Evolutionary conservation across 53 echinoderm and acorn worm species (phyloP).

Genomic region (Astropecten irregularis): DNA sequence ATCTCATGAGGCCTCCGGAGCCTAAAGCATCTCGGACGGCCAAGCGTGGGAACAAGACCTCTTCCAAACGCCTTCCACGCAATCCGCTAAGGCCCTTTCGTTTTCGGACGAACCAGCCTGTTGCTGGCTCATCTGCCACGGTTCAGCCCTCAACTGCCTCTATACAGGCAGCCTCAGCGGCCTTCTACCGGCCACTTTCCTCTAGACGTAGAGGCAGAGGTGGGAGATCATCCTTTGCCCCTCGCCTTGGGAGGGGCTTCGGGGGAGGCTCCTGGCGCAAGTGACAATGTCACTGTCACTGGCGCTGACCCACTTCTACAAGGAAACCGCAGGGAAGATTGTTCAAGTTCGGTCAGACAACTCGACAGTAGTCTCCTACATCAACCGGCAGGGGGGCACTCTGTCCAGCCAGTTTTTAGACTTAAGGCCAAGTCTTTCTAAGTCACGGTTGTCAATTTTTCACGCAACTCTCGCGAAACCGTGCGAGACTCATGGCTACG

Average conservation of each 20-base stretch:
- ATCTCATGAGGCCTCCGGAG: background rate
- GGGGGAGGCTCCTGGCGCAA: background rate
- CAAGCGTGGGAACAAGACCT: background rate
- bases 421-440: too few species aligned
- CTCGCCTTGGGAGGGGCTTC: background rate
- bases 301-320: background rate
- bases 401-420: too few species aligned
- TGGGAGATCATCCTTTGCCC: background rate
- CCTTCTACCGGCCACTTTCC: background rate
- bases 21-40: background rate
- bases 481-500: too few species aligned
- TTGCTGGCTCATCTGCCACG: too few species aligned
- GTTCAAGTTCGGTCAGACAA: conserved; percentile 32
- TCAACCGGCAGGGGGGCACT: conserved; percentile 53
- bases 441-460: too few species aligned
- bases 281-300: background rate
- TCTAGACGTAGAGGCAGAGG: background rate
- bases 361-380: conserved; percentile 55
- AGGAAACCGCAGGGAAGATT: background rate
- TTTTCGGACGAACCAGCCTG: too few species aligned
- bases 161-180: too few species aligned
- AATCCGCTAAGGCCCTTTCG: too few species aligned
- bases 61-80: background rate
- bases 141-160: too few species aligned
- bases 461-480: too few species aligned